phyloP scores from a whole-genome alignment of 2,113 vertebrate genomes.

The Xenopus laevis region DNA sequence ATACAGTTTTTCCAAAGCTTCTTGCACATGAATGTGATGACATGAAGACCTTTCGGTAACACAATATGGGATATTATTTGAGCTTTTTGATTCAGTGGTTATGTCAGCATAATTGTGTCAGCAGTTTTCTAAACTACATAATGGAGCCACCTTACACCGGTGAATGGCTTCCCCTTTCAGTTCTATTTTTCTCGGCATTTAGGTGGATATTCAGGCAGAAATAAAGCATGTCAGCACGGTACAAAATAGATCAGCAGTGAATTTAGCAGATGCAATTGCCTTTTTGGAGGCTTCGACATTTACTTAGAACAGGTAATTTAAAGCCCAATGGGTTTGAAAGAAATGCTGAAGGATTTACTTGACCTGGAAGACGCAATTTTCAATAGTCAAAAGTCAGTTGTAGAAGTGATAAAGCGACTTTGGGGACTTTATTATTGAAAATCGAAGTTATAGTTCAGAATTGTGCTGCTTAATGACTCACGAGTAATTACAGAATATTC shows the following conservation, averaged over 20 bases:
- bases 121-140: slow-evolving; percentile 28
- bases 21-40: slow-evolving; percentile 23
- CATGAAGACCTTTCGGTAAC: slow-evolving; percentile 35
- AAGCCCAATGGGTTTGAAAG: slow-evolving; percentile 43
- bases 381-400: slow-evolving; percentile 27
- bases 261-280: slow-evolving; percentile 45
- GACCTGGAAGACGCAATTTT: slow-evolving; percentile 43
- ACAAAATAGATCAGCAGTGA: slow-evolving; percentile 42
- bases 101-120: slow-evolving; percentile 40
- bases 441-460: background rate
- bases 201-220: slow-evolving; percentile 39
- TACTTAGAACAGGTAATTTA: slow-evolving; percentile 43
- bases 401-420: background rate
- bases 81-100: slow-evolving; percentile 34
- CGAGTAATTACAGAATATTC: background rate
- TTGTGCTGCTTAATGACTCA: background rate
- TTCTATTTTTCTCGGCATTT: slow-evolving; percentile 30
- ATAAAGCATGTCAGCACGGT: slow-evolving; percentile 38
- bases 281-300: slow-evolving; percentile 43
- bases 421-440: background rate
- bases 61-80: slow-evolving; percentile 33
- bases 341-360: slow-evolving; percentile 36
- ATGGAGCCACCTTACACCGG: slow-evolving; percentile 23
- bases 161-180: slow-evolving; percentile 20
- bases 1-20: slow-evolving; percentile 1